A percentile compares a stretch with the other conserved stretches of the same genome.
Conservation (phyloP, 2,797 vertebrate species). For the Sebastes baramenuke region DNA sequence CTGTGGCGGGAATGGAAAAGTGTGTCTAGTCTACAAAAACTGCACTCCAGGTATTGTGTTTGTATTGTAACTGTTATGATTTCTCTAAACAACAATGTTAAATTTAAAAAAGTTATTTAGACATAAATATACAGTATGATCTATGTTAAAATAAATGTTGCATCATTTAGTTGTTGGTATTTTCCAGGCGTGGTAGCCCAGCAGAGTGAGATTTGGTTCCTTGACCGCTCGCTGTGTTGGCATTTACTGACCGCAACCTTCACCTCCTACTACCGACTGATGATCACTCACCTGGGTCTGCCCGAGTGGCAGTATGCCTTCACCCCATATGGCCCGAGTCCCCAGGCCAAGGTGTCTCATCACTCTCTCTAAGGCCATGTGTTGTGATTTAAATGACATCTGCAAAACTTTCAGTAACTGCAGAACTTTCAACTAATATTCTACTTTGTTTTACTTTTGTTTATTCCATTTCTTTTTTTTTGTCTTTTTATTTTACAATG, state of each 20-base stretch:
- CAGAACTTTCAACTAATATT: not conserved
- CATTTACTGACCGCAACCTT: conserved; percentile 92
- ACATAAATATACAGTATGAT: not conserved
- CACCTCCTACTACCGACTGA: conserved; percentile 94
- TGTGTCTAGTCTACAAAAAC: conserved; percentile 94
- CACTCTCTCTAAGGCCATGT: not conserved
- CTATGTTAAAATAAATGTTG: not conserved
- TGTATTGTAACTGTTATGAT: not conserved
- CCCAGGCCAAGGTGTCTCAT: conserved; percentile 88
- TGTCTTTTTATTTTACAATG: not conserved
- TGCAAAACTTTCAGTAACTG: not conserved
- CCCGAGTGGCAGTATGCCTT: conserved; percentile 96
- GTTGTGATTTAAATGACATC: not conserved
- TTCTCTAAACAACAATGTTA: not conserved
- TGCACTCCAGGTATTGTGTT: conserved; percentile 85
- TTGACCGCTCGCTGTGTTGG: conserved; percentile 95
- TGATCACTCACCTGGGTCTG: conserved; percentile 94
- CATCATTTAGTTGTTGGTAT: not conserved
- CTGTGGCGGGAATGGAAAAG: conserved; percentile 92
- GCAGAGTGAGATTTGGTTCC: conserved; percentile 93
- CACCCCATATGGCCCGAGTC: conserved; percentile 93
- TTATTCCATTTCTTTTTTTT: not conserved
- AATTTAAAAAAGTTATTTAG: not conserved
- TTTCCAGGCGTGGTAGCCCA: conserved; percentile 82
- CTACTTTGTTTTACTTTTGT: not conserved